These are phyloP conservation scores for Silurus aristotelis DNA, from an alignment of 2,797 vertebrate species.

Conservation along the genomic window DNA sequence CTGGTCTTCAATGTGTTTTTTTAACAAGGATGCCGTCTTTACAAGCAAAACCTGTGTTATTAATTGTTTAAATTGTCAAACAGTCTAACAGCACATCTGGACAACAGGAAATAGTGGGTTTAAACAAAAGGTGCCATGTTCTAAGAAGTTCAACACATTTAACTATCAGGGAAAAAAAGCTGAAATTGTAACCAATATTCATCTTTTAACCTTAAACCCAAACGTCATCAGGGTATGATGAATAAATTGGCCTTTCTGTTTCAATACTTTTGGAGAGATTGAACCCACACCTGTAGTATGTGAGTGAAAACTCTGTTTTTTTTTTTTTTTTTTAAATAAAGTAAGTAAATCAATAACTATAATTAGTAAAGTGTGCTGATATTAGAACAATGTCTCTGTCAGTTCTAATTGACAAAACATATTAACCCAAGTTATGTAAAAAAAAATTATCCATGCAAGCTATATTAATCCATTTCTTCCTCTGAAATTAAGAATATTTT, in stretches of 20 bases:
- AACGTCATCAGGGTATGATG: neutral
- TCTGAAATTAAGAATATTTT: too few species aligned
- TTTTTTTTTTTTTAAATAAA: neutral
- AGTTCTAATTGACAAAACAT: neutral
- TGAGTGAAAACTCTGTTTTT: constrained; percentile 63
- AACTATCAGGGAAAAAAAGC: neutral
- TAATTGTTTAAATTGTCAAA: neutral
- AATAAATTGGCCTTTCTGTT: neutral
- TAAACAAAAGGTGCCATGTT: neutral
- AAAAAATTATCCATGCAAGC: neutral
- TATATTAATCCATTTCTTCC: too few species aligned
- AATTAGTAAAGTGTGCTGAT: neutral
- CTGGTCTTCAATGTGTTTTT: neutral
- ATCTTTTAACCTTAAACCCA: neutral
- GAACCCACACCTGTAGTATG: constrained; percentile 60
- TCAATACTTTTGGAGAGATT: neutral
- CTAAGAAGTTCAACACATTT: neutral
- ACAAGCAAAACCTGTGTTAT: neutral
- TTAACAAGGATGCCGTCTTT: neutral
- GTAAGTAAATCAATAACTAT: neutral
- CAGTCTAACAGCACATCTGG: neutral
- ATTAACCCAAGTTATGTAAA: neutral
- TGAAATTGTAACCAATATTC: neutral
- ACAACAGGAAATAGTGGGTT: neutral
- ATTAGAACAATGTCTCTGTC: neutral